Base-by-base conservation (phyloP, 2,797 vertebrate species). In the Neosilurus mollespiculum region DNA sequence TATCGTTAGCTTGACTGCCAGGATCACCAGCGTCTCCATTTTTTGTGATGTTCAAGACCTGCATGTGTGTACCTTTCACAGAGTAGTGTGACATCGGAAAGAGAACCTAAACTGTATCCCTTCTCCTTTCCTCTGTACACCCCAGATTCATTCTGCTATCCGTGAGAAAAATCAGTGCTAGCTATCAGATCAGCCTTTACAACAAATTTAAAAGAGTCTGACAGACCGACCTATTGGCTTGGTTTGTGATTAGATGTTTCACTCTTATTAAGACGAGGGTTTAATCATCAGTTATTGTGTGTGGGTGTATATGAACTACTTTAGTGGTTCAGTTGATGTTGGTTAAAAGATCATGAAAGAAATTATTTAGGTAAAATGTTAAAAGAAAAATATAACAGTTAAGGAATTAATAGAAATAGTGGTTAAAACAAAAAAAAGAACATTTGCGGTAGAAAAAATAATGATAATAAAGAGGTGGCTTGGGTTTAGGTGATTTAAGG, bases 381-480 rank as follows among this genome's bases (percentile, higher is more conserved):
- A 84, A 84, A 51, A 86, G 85, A 89, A 89, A 90, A 87, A 75
- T 88, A 81, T 10, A 18, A 71, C 22, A 12, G n/a, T 20, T 26
- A 66, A 67, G 3, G 58, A 71, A 71, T 90, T 88, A 91, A 72
- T 87, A 91, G 87, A 88, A 89, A 87, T 89, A 88, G 90, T 91
- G 84, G 90, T 91, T 43, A 43, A 43, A 43, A 43, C 4, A 43
- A 43, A 43, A 89, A 86, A 89, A 88, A 83, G 85, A 88, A 82
- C 83, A 88, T 86, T 83, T 0, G 86, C 91, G 54, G 15, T 90
- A 89, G 73, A 81, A 86, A 89, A 91, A 91, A 91, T 90, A 87
- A 87, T 94, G 92, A 94, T 92, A 93, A 93, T 93, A 91, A 93
- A 91, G 90, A 93, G 90, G 88, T 93, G 90, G 90, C 91, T 73